Conservation (phyloP, 2,888 invertebrate genomes). For the Drosophila anceps region DNA sequence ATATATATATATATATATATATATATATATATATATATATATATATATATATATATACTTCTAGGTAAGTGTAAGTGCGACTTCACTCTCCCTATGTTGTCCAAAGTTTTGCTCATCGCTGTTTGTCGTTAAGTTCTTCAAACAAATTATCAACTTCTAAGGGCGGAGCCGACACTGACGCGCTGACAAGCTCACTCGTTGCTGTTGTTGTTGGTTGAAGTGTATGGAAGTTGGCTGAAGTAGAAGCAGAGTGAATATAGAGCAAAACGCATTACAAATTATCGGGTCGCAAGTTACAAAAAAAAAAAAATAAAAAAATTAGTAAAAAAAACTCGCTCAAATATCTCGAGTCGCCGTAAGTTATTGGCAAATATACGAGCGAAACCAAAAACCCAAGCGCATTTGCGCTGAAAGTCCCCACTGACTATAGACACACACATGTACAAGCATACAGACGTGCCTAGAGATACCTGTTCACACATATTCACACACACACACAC, state of each 20-base stretch:
- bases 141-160: conserved; percentile 56
- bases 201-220: background rate
- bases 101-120: conserved; percentile 40
- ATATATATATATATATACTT: conserved; percentile 22
- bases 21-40: background rate
- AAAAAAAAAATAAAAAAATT: background rate
- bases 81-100: conserved; percentile 27
- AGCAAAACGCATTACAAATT: conserved; percentile 57
- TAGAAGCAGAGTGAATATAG: conserved; percentile 26
- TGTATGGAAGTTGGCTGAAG: conserved; percentile 3
- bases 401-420: conserved; percentile 11
- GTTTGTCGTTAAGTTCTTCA: conserved; percentile 27
- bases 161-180: conserved; percentile 39
- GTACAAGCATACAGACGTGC: conserved; percentile 3
- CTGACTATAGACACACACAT: conserved; percentile 2
- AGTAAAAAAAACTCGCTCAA: conserved; percentile 14
- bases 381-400: conserved; percentile 19
- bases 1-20: background rate
- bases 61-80: conserved; percentile 47
- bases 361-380: conserved; percentile 46
- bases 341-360: conserved; percentile 31
- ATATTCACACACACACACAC: conserved; percentile 7
- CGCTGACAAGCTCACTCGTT: conserved; percentile 6
- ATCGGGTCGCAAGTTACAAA: conserved; percentile 46
- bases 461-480: conserved; percentile 28